phyloP scores from a whole-genome alignment of 2,888 invertebrate genomes.

The Euplexia lucipara region DNA sequence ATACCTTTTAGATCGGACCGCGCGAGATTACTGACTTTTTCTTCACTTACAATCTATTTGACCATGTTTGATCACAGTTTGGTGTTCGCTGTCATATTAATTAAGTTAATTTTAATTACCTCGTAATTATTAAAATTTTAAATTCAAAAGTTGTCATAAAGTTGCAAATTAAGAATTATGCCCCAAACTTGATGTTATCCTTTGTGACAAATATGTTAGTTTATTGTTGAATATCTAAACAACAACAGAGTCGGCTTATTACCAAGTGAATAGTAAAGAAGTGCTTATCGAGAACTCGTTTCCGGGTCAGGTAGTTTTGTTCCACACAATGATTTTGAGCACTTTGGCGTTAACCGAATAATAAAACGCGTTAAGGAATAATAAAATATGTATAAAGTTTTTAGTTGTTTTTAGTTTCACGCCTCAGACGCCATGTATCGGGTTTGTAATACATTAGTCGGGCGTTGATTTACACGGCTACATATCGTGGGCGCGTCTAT shows the following conservation, averaged over 20 bases:
- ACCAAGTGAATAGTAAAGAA: constrained; percentile 68
- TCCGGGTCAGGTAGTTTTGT: constrained; percentile 76
- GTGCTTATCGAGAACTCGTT: constrained; percentile 72
- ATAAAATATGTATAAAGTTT: constrained; percentile 67
- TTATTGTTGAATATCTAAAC: constrained; percentile 23
- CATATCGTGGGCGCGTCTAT: constrained; percentile 88
- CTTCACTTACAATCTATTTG: constrained; percentile 32
- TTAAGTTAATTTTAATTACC: constrained; percentile 7
- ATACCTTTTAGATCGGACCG: constrained; percentile 73
- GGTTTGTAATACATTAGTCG: constrained; percentile 87
- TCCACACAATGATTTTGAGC: constrained; percentile 71
- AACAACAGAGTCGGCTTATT: constrained; percentile 61
- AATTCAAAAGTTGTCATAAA: not conserved
- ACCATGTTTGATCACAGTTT: constrained; percentile 14
- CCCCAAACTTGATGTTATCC: constrained; percentile 4
- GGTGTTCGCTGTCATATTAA: constrained; percentile 13
- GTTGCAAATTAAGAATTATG: not conserved
- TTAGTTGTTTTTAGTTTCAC: constrained; percentile 74
- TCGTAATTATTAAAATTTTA: not conserved
- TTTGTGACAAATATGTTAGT: constrained; percentile 19
- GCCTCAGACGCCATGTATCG: constrained; percentile 77
- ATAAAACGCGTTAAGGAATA: constrained; percentile 65
- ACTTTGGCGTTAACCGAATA: constrained; percentile 65
- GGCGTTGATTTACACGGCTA: constrained; percentile 88
- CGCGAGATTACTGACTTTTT: constrained; percentile 56